Percentiles rank a stretch among this genome's conserved stretches.
These are phyloP conservation scores for Belonocnema kinseyi DNA, from an alignment of 1,140 invertebrate genomes.

Conservation along the genomic window DNA sequence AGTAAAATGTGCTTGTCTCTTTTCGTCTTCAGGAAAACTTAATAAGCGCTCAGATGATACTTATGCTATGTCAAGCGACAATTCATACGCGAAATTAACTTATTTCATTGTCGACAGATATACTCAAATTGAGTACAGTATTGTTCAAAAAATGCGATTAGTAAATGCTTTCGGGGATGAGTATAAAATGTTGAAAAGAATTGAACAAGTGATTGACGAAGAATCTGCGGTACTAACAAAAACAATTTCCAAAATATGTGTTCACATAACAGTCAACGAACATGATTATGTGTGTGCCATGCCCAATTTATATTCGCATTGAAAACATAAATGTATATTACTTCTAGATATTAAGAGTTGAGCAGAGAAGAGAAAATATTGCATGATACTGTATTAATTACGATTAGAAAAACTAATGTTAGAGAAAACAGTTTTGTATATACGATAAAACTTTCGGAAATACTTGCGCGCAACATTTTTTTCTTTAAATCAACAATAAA, in stretches of 20 bases:
- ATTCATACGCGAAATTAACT: neutral
- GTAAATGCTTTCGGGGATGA: slow-evolving; percentile 8
- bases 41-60: neutral
- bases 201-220: neutral
- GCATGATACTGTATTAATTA: too few species aligned
- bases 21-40: neutral
- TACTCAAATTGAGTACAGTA: neutral
- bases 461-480: too few species aligned
- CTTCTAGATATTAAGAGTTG: too few species aligned
- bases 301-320: too few species aligned
- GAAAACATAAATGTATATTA: too few species aligned
- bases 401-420: too few species aligned
- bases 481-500: too few species aligned
- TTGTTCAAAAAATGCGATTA: neutral
- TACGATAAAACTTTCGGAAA: too few species aligned
- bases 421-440: too few species aligned
- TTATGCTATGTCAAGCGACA: neutral
- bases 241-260: neutral
- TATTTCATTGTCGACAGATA: neutral
- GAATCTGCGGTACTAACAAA: neutral
- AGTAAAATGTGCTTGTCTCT: too few species aligned
- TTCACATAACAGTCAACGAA: neutral
- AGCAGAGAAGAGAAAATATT: too few species aligned
- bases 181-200: neutral
- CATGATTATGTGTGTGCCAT: neutral